Evolutionary conservation across 2,797 vertebrate genomes (phyloP).

Genomic region (Hyperoplus lanceolatus): DNA sequence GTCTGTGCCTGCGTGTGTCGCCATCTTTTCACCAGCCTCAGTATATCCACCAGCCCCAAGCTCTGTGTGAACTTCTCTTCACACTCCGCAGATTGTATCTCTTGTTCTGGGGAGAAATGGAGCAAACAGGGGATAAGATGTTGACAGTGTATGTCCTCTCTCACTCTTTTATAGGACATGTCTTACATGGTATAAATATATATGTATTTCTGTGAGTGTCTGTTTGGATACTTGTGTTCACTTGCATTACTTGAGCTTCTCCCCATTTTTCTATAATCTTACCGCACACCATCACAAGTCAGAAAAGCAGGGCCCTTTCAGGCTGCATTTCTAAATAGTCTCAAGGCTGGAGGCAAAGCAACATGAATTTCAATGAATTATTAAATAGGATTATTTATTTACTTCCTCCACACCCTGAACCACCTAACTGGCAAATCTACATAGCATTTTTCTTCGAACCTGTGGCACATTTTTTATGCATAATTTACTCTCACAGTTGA

Average conservation of each 20-base stretch:
- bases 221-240: not conserved
- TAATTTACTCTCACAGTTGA: constrained; percentile 75
- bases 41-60: constrained; percentile 72
- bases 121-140: constrained; percentile 66
- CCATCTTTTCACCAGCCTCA: constrained; percentile 56
- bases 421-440: constrained; percentile 85
- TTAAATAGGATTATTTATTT: constrained; percentile 87
- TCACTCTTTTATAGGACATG: constrained; percentile 42
- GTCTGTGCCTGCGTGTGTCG: constrained; percentile 36
- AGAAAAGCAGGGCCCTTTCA: constrained; percentile 72
- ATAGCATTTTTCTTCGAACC: constrained; percentile 77
- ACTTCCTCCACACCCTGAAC: constrained; percentile 82
- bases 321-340: constrained; percentile 82
- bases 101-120: constrained; percentile 58
- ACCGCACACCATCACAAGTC: constrained; percentile 69
- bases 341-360: constrained; percentile 85
- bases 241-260: constrained; percentile 20
- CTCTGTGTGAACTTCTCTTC: constrained; percentile 79
- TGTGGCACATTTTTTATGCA: constrained; percentile 80
- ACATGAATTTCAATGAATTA: constrained; percentile 87
- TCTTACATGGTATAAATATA: constrained; percentile 3
- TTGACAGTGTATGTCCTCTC: constrained; percentile 50
- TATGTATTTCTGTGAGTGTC: constrained; percentile 22
- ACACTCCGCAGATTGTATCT: constrained; percentile 78
- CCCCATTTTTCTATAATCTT: constrained; percentile 68